These are phyloP conservation scores for Chiloscyllium punctatum DNA, from an alignment of 2,797 vertebrate species.

Conservation along the genomic window DNA sequence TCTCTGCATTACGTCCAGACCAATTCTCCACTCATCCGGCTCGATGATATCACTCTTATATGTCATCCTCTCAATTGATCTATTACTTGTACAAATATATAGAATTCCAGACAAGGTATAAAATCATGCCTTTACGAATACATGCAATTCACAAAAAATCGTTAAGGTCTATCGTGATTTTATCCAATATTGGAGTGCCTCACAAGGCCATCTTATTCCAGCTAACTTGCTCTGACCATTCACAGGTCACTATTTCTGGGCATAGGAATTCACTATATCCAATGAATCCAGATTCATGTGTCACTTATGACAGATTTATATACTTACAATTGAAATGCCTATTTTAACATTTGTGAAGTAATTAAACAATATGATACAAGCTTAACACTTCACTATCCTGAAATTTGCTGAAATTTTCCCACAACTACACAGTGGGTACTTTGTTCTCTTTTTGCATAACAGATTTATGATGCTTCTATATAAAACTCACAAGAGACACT, in stretches of 20 bases:
- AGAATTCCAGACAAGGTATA: background rate
- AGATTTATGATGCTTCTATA: background rate
- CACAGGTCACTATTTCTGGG: background rate
- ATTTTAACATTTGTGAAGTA: background rate
- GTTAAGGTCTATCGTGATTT: background rate
- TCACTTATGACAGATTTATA: background rate
- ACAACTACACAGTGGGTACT: background rate
- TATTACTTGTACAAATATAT: background rate
- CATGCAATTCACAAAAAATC: background rate
- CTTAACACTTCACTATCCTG: background rate
- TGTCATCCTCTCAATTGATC: background rate
- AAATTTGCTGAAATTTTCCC: background rate
- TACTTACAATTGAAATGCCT: background rate
- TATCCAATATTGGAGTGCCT: background rate
- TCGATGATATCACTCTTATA: background rate
- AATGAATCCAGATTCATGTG: background rate
- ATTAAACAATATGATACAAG: background rate
- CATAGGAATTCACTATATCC: background rate
- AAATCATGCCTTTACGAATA: too few species aligned
- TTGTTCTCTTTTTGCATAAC: background rate
- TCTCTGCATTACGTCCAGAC: too few species aligned
- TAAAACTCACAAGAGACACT: too few species aligned
- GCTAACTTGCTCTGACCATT: background rate
- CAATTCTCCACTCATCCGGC: too few species aligned
- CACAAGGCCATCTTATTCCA: background rate